These are phyloP conservation scores for Aricia artaxerxes DNA, from an alignment of 2,888 invertebrate species.

Conservation along the genomic window DNA sequence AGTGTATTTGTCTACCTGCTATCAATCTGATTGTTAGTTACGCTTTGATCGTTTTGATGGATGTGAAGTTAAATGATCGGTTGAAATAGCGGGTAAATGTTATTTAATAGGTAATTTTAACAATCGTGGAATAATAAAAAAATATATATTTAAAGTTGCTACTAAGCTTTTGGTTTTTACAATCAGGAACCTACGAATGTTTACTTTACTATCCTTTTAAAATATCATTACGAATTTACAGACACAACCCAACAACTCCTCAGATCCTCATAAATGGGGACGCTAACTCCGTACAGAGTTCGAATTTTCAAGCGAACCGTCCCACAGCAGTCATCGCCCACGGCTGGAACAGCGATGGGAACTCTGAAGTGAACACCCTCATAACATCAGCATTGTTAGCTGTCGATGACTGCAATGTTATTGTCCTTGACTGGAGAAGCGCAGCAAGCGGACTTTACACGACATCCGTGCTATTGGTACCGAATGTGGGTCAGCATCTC, in stretches of 20 bases:
- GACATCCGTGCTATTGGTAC: constrained; percentile 51
- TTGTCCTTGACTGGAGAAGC: constrained; percentile 60
- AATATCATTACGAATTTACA: constrained; percentile 41
- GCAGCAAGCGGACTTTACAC: constrained; percentile 51
- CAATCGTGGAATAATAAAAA: too few species aligned
- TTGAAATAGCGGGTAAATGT: too few species aligned
- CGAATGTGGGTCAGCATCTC: constrained; percentile 54
- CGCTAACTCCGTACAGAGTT: constrained; percentile 48
- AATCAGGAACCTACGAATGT: too few species aligned
- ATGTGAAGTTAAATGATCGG: too few species aligned
- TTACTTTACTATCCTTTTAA: too few species aligned
- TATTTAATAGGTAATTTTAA: too few species aligned
- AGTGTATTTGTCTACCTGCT: too few species aligned
- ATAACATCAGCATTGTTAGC: constrained; percentile 53
- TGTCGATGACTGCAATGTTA: constrained; percentile 52
- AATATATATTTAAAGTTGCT: too few species aligned
- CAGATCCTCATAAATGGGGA: constrained; percentile 51
- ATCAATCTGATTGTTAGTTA: too few species aligned
- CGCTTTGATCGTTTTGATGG: too few species aligned
- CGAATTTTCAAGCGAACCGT: constrained; percentile 49
- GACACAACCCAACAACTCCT: constrained; percentile 47
- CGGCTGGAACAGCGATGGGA: constrained; percentile 43
- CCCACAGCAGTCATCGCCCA: constrained; percentile 51
- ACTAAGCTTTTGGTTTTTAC: too few species aligned
- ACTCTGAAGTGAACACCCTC: constrained; percentile 45